A percentile compares a stretch with the other conserved stretches of the same genome.
phyloP scores from a whole-genome alignment of 2,888 invertebrate genomes.

The Leucophora obtusa region DNA sequence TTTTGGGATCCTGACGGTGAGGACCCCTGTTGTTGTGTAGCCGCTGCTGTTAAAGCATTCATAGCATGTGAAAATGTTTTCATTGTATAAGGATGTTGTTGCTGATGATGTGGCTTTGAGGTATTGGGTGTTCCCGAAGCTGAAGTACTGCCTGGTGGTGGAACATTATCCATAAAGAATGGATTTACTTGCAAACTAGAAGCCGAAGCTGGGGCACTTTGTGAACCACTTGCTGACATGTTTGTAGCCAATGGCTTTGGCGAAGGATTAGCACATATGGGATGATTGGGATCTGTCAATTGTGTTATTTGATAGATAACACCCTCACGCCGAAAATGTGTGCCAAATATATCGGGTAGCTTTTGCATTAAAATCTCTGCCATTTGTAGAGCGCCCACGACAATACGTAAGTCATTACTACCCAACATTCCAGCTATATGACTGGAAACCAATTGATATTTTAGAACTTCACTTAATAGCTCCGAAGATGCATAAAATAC shows the following conservation, averaged over 20 bases:
- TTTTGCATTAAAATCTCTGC: conserved; percentile 98
- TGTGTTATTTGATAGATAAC: conserved; percentile 93
- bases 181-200: conserved; percentile 74
- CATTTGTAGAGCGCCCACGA: conserved; percentile 97
- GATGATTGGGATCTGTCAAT: conserved; percentile 84
- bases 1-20: conserved; percentile 46
- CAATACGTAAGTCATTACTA: conserved; percentile 96
- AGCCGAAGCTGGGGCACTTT: conserved; percentile 76
- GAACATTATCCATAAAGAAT: conserved; percentile 74
- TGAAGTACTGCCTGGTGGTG: conserved; percentile 67
- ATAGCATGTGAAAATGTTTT: conserved; percentile 76
- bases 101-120: conserved; percentile 68
- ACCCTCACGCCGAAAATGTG: conserved; percentile 97
- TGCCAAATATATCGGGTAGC: conserved; percentile 95
- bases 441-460: conserved; percentile 90
- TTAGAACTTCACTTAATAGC: conserved; percentile 87
- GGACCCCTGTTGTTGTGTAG: conserved; percentile 67
- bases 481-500: conserved; percentile 95
- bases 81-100: conserved; percentile 73
- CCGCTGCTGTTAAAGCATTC: conserved; percentile 71
- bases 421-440: conserved; percentile 99
- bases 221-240: conserved; percentile 71
- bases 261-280: conserved; percentile 80
- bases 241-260: conserved; percentile 79
- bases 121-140: conserved; percentile 74